Evolutionary conservation across 1,140 invertebrate genomes (phyloP), one percentile per base, ranked within the genome.

Genomic region (Drosophila fuyamai): DNA sequence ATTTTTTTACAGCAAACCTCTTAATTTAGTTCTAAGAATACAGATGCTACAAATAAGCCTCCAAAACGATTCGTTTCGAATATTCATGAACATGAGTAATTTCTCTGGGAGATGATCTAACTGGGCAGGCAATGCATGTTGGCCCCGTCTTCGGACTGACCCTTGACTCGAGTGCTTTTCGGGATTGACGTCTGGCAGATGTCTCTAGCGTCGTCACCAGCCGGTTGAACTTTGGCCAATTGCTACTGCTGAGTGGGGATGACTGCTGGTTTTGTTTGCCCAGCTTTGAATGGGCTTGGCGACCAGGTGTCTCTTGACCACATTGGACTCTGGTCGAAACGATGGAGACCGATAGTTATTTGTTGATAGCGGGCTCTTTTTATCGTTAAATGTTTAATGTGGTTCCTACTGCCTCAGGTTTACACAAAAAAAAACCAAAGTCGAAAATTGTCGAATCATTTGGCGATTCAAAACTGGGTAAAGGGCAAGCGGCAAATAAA

Each of bases 401-500:
- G 38, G 68, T 40, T 46, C 35, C 47, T n/a, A 54, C 35, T 60
- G 35, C 36, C 16, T 29, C n/a, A 27, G 36, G 18, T 23, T 43
- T n/a, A 38, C 58, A 32, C 43, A 38, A 36, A 40, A 56, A 41
- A 50, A 13, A 35, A 4, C 32, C 32, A 23, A 68, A 59, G 32
- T 16, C 32, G 16, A 54, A 57, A 71, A 47, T 5, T 32, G 16
- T 47, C 60, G 78, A 79, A 57, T 83, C 76, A 59, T 74, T 79
- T 62, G 38, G 58, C 48, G 43, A 63, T 57, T 32, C 54, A 43
- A 81, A 85, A 76, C 74, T 85, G 61, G 82, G 83, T 88, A 85
- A 85, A 85, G 82, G 82, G 82, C 83, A 85, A 14, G 40, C 27
- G 23, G 83, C 44, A 40, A 56, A 79, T 82, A 57, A 72, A 72